Evolutionary conservation across 2,113 vertebrate genomes (phyloP), one percentile per base, ranked within the genome.

Genomic region (Prinia subflava): DNA sequence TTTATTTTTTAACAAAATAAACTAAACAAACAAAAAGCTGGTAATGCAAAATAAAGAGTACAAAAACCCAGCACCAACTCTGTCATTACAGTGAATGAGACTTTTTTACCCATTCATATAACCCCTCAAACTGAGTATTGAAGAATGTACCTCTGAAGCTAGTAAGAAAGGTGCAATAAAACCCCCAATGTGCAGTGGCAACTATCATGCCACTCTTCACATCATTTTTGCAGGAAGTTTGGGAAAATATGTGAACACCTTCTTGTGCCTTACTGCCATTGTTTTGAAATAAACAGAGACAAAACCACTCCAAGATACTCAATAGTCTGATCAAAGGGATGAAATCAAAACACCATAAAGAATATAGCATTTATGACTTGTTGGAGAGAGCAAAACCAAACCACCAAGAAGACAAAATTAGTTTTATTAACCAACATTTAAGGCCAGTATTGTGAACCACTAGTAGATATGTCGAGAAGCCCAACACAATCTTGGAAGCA

Each of bases 151-250:
- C 44, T 81, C 35, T 77, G 82, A 70, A 86, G 22, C 12, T 49
- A 41, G 15, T 0, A 59, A 3, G 6, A 30, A 0, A 55, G 19
- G 52, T 30, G 31, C 13, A 78, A 71, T 74, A 77, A 44, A n/a
- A 7, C 0, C 17, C 17, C 0, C 33, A 57, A 11, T 0, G 1
- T 28, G 73, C 44, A 63, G 31, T 13, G 15, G 30, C 30, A 74
- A 35, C 14, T 49, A 8, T 18, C 28, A 42, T 10, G 12, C 9
- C 1, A 3, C 35, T 28, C 39, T 64, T 46, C 46, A 68, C 8
- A 56, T 3, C 15, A 31, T 31, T 83, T 84, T 23, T 81, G 25
- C 37, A 49, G 9, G 31, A 70, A 59, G 13, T 62, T 25, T 56
- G 44, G 17, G 42, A 77, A 73, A 89, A 33, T 4, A 44, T 0